Percentiles rank a stretch among this genome's conserved stretches.
These are phyloP conservation scores for Muntiacus muntjak DNA, from an alignment of 2,113 vertebrate genomes.

Conservation along the genomic window DNA sequence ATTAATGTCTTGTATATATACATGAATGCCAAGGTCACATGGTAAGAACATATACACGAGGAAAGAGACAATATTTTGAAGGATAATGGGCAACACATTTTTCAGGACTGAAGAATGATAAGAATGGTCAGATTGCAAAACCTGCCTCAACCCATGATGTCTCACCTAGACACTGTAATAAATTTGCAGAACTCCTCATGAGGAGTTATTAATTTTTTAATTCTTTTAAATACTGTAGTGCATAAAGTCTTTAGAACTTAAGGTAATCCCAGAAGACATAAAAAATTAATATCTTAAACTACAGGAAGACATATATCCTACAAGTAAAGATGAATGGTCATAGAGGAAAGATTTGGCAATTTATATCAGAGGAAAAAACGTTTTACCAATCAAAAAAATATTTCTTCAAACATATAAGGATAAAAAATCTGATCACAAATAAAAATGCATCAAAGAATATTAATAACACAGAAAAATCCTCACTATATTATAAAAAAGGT, in stretches of 20 bases:
- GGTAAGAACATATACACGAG: neutral
- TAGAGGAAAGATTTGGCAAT: neutral
- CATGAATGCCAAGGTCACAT: neutral
- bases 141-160: neutral
- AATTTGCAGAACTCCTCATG: neutral
- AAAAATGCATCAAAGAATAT: neutral
- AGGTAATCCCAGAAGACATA: neutral
- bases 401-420: neutral
- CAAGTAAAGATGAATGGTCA: neutral
- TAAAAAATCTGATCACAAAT: neutral
- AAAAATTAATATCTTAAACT: neutral
- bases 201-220: neutral
- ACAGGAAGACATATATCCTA: neutral
- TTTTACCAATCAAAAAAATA: neutral
- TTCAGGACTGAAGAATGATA: neutral
- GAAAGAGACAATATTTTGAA: neutral
- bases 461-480: neutral
- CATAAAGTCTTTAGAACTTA: neutral
- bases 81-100: neutral
- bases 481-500: neutral
- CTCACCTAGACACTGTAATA: neutral
- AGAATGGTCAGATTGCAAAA: neutral
- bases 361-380: neutral
- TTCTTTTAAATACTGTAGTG: neutral
- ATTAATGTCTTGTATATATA: neutral